Conservation (phyloP, 1,140 invertebrate species). For the Drosophila ambigua region DNA sequence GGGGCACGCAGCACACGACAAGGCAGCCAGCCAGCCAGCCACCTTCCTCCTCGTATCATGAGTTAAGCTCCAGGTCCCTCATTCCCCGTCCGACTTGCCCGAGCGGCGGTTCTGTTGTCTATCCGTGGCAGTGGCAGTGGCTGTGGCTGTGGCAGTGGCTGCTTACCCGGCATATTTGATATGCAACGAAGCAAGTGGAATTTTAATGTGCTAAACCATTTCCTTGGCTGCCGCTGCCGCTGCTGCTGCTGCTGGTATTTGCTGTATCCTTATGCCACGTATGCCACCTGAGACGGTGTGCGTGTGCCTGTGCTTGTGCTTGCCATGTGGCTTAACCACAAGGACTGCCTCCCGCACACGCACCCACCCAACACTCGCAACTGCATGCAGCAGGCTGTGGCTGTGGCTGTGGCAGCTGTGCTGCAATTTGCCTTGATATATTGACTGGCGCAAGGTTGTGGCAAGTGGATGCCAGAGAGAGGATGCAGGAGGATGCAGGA, state of each 20-base stretch:
- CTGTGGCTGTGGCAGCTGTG: slow-evolving; percentile 36
- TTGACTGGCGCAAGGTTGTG: slow-evolving; percentile 30
- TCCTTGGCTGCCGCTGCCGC: slow-evolving; percentile 44
- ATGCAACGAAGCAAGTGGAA: slow-evolving; percentile 79
- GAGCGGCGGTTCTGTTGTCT: slow-evolving; percentile 17
- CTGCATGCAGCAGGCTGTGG: slow-evolving; percentile 9
- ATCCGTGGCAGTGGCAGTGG: neutral
- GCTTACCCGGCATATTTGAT: slow-evolving; percentile 72
- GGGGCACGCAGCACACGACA: slow-evolving; percentile 1
- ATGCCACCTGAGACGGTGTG: slow-evolving; percentile 4
- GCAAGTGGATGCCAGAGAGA: slow-evolving; percentile 4
- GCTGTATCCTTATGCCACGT: slow-evolving; percentile 28
- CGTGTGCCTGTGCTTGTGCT: slow-evolving; percentile 18
- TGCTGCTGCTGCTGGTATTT: slow-evolving; percentile 30
- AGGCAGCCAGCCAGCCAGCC: no score
- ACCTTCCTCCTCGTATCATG: slow-evolving; percentile 25
- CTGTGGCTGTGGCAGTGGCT: slow-evolving; percentile 13
- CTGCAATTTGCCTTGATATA: slow-evolving; percentile 54
- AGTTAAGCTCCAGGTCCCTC: slow-evolving; percentile 40
- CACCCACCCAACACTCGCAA: slow-evolving; percentile 16
- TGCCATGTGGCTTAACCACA: slow-evolving; percentile 41
- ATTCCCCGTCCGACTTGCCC: slow-evolving; percentile 10
- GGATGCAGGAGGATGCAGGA: no score
- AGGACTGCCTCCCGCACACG: neutral
- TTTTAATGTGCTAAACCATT: slow-evolving; percentile 82